Evolutionary conservation across 2,113 vertebrate species (phyloP).

Genomic region (Notarius lentiginosus): DNA sequence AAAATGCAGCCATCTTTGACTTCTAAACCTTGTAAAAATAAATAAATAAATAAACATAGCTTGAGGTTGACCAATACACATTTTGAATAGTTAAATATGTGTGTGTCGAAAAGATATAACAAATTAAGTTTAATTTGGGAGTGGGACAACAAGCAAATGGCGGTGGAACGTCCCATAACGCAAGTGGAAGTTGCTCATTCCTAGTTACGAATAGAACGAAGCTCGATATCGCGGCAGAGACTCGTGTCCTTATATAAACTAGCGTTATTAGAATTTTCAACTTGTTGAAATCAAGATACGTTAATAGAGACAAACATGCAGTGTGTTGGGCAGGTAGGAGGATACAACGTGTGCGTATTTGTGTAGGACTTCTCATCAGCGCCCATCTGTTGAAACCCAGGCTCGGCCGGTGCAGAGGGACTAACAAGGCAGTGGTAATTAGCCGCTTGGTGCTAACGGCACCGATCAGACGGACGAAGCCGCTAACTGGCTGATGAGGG

Average conservation of each 20-base stretch:
- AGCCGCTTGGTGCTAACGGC: slow-evolving; percentile 47
- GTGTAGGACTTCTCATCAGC: slow-evolving; percentile 24
- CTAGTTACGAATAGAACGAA: background rate
- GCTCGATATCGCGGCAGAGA: too few relatives aligned
- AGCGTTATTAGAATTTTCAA: background rate
- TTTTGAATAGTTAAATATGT: too few relatives aligned
- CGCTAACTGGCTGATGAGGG: slow-evolving; percentile 35
- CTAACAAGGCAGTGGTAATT: slow-evolving; percentile 49
- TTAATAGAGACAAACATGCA: background rate
- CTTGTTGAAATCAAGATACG: background rate
- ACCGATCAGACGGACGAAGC: slow-evolving; percentile 46
- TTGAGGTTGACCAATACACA: too few relatives aligned
- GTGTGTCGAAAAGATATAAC: too few relatives aligned
- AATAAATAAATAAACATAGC: too few relatives aligned
- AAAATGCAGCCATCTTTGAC: too few relatives aligned
- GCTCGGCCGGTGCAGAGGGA: slow-evolving; percentile 39
- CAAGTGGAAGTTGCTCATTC: background rate
- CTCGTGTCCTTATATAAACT: background rate
- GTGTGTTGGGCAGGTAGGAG: background rate
- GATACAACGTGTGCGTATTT: background rate
- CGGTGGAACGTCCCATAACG: too few relatives aligned
- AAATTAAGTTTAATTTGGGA: too few relatives aligned
- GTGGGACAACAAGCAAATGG: too few relatives aligned
- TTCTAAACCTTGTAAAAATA: too few relatives aligned
- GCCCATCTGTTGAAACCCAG: slow-evolving; percentile 50